phyloP scores from a whole-genome alignment of 2,113 vertebrate species.

The Fregata magnificens region DNA sequence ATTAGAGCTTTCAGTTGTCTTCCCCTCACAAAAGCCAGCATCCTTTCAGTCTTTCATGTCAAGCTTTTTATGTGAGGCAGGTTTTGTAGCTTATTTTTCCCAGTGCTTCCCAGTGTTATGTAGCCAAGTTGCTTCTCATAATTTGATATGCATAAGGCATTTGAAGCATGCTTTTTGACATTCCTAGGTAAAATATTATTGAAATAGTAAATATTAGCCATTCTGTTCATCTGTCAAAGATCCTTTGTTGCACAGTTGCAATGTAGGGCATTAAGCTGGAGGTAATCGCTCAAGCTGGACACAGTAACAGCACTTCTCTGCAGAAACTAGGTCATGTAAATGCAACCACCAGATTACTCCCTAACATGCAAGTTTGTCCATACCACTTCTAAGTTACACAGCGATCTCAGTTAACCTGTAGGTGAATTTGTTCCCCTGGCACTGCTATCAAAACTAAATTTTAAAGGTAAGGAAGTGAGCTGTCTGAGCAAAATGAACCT shows the following conservation, averaged over 20 bases:
- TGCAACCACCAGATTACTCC: not conserved
- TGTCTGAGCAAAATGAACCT: not conserved
- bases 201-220: not conserved
- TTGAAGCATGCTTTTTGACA: not conserved
- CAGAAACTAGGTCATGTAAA: not conserved
- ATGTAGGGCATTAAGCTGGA: not conserved
- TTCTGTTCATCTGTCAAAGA: not conserved
- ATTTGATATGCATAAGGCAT: not conserved
- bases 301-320: not conserved
- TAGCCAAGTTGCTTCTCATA: not conserved
- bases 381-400: not conserved
- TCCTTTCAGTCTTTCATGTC: not conserved
- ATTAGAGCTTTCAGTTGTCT: not conserved
- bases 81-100: not conserved
- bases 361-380: not conserved
- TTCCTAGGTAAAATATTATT: not conserved
- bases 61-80: not conserved
- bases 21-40: not conserved
- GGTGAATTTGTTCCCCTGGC: not conserved
- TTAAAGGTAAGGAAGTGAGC: not conserved
- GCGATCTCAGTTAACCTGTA: not conserved
- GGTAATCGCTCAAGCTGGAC: not conserved
- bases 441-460: not conserved
- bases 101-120: not conserved
- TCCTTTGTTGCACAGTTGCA: not conserved